Base-by-base conservation (phyloP, 2,113 vertebrate species). In the Amphiprion percula region DNA sequence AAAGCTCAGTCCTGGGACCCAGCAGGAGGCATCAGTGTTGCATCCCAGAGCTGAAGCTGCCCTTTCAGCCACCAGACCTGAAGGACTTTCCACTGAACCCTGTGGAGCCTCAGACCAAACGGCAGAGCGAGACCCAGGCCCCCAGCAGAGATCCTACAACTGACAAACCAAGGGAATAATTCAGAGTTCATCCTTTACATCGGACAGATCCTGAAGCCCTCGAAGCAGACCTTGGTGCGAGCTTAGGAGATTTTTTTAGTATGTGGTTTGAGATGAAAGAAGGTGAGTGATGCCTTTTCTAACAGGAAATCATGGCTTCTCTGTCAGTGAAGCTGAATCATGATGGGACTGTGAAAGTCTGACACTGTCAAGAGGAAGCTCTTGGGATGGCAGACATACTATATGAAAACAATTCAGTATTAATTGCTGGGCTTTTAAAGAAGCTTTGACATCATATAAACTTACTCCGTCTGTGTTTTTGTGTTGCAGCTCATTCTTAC, bases 51-150 rank as follows among this genome's bases (percentile, higher is more conserved):
- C 54, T 62, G 93, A 91, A 61, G 68, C 86, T 3, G 85, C 1
- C 0, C 85, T 54, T 28, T 77, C 78, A 10, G 28, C 61, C 37
- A 53, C 76, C 21, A 73, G 52, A 33, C 65, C 62, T 53, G 83
- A 84, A 37, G 87, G 49, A 46, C 26, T 53, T 39, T 33, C 62
- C 30, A 16, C 23, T 44, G 64, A 89, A 70, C 5, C n/a, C 74
- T 0, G 17, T 12, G 64, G 80, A 88, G 1, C 87, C 17, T 75
- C 73, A 83, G 80, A 63, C 12, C 78, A 90, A 2, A 71, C 89
- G 24, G 83, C 95, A 0, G 94, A 96, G 88, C 84, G 92, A 17
- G 95, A 96, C 74, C 93, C 95, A 87, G 95, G 94, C 78, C 90
- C 55, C 24, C 59, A 96, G 74, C 94, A 96, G 84, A 94, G 91